phyloP scores from a whole-genome alignment of 2,113 vertebrate genomes.

The Tetraodon nigroviridis region DNA sequence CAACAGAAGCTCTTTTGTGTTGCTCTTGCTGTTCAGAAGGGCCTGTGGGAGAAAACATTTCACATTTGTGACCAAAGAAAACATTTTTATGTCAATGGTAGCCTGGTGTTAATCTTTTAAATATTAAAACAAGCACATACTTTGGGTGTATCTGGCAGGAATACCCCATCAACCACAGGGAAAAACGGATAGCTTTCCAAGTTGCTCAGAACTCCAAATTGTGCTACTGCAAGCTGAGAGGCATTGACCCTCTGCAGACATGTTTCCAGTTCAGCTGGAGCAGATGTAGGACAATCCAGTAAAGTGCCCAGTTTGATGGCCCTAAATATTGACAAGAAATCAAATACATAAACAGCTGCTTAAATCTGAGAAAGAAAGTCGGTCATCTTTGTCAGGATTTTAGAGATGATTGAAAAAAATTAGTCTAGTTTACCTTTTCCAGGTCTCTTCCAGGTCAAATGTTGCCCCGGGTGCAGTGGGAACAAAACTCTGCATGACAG shows the following conservation, averaged over 20 bases:
- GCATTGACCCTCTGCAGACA: conserved; percentile 67
- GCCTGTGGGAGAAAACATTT: conserved; percentile 22
- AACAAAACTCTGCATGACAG: conserved; percentile 83
- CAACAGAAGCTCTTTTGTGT: conserved; percentile 80
- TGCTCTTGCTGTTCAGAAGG: conserved; percentile 65
- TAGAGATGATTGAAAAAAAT: background rate
- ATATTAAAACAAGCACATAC: conserved; percentile 32
- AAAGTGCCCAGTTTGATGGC: conserved; percentile 69
- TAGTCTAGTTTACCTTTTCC: conserved; percentile 52
- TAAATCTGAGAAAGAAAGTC: background rate
- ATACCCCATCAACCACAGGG: conserved; percentile 80
- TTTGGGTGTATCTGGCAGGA: conserved; percentile 76
- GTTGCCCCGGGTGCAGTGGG: conserved; percentile 81
- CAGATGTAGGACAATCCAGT: conserved; percentile 73
- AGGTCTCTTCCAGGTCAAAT: conserved; percentile 58
- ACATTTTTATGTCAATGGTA: too few species aligned
- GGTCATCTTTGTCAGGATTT: too few species aligned
- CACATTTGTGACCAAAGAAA: too few species aligned
- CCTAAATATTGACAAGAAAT: conserved; percentile 21
- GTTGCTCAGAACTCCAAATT: too few species aligned
- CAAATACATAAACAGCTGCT: background rate
- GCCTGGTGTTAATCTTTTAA: too few species aligned
- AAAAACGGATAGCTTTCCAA: conserved; percentile 52
- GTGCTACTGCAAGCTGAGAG: too few species aligned
- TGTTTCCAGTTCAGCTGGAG: conserved; percentile 67